Base-by-base conservation (phyloP, 2,888 invertebrate genomes). In the Monoplex corrugatus region DNA sequence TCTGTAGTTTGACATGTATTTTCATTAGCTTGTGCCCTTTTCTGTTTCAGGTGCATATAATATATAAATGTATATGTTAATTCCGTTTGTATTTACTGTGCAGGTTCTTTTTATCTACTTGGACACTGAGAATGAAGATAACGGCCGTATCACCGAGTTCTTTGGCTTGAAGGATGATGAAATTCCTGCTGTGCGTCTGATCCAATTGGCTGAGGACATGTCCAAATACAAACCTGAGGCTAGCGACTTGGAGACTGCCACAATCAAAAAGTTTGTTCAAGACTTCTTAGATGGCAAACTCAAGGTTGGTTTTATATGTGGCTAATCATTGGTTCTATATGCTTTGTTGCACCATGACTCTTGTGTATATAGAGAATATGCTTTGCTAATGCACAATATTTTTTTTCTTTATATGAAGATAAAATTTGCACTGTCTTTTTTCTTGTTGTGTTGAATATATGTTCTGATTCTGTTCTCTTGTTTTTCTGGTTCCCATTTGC, bases 101-200 rank as follows among this genome's bases (percentile, higher is more conserved):
- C 93, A 97, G 97, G 97, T 99, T 94, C 97, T 99, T 95, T 98
- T 99, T 95, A 99, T 99, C 50, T 98, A 98, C 94, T 98, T 99
- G 96, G 98, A 99, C 96, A 97, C 98, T 86, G 98, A 98, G 95
- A 98, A 99, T 95, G 98, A 98, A 95, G 99, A 99, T 96, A 99
- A 99, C 96, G 98, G 98, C 94, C 97, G 99, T 95, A 99, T 99
- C 96, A 97, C 99, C 96, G 99, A 99, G 97, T 99, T 99, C 98
- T 99, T 99, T 96, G 99, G 99, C 94, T 98, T 99, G 97, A 98
- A 98, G 97, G 98, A 98, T 96, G 98, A 98, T 28, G 98, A 96
- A 63, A 95, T 96, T 75, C 97, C 97, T 86, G 95, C 96, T 89
- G 98, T 98, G 95, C 97, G 99, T 93, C 97, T 99, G 92, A 99